phyloP scores from a whole-genome alignment of 2,797 vertebrate species.

The Acanthis flammea region DNA sequence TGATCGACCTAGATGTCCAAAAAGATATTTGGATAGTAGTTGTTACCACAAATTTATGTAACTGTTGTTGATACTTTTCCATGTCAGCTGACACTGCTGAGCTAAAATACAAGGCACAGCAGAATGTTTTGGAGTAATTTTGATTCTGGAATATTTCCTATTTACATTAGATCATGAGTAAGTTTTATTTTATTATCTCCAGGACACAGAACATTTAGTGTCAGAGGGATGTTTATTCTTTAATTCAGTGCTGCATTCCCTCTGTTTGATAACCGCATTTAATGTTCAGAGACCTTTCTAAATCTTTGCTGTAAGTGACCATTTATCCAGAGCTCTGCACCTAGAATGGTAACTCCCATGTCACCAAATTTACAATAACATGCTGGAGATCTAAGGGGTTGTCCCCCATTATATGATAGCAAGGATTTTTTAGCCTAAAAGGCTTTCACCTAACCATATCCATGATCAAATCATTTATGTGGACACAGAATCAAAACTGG shows the following conservation, averaged over 20 bases:
- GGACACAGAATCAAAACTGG: background rate
- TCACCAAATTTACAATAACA: rapidly evolving
- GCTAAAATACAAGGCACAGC: background rate
- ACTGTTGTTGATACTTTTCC: background rate
- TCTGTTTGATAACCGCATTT: background rate
- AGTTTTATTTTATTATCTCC: background rate
- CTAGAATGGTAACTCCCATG: background rate
- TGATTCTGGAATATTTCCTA: background rate
- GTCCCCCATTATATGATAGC: background rate
- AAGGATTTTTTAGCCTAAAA: background rate
- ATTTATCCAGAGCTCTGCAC: background rate
- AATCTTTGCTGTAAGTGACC: background rate
- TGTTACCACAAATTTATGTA: background rate
- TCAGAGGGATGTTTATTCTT: background rate
- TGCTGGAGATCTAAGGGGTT: background rate
- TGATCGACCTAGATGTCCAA: background rate
- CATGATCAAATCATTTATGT: background rate
- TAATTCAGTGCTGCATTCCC: background rate
- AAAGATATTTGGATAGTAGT: background rate
- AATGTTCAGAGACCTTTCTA: background rate
- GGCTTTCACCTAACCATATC: background rate
- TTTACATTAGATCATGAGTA: background rate
- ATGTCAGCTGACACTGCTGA: background rate
- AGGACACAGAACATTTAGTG: background rate
- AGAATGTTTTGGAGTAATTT: background rate